These are phyloP conservation scores for Anguilla obscura DNA, from an alignment of 2,797 vertebrate species.

Conservation along the genomic window DNA sequence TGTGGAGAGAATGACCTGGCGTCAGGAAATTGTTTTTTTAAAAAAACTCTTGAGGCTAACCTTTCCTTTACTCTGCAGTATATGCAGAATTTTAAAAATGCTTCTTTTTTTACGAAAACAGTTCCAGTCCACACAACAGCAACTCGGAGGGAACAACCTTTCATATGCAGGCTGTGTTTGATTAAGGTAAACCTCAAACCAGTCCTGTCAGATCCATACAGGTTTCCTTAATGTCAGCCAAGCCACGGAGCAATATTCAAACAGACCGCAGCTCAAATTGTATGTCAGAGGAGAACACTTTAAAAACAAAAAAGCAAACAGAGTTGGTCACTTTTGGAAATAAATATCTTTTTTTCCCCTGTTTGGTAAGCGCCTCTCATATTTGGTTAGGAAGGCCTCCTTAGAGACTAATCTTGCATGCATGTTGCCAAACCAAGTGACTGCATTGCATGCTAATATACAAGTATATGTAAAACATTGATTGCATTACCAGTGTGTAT, in stretches of 20 bases:
- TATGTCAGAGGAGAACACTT: constrained; percentile 63
- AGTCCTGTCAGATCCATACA: constrained; percentile 57
- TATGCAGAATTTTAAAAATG: constrained; percentile 6
- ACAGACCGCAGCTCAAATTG: constrained; percentile 61
- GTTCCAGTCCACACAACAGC: constrained; percentile 46
- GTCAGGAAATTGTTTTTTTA: background rate
- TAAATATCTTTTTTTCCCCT: constrained; percentile 45
- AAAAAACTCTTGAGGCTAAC: constrained; percentile 11
- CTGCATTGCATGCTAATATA: constrained; percentile 4
- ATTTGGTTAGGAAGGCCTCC: constrained; percentile 24
- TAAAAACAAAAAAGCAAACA: constrained; percentile 45
- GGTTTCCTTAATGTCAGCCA: constrained; percentile 66
- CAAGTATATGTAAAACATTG: background rate
- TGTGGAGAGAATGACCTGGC: constrained; percentile 3
- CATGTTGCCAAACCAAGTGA: constrained; percentile 11
- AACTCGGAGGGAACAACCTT: constrained; percentile 38
- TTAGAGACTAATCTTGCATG: background rate
- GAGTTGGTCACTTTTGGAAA: constrained; percentile 51
- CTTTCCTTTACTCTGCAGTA: background rate
- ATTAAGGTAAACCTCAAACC: constrained; percentile 66
- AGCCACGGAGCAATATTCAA: constrained; percentile 60
- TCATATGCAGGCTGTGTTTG: constrained; percentile 52
- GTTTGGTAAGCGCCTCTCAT: constrained; percentile 44
- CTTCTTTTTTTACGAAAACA: constrained; percentile 33
- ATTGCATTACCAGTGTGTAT: background rate